Evolutionary conservation across 2,113 vertebrate species (phyloP).

Genomic region (Turdus rufiventris): DNA sequence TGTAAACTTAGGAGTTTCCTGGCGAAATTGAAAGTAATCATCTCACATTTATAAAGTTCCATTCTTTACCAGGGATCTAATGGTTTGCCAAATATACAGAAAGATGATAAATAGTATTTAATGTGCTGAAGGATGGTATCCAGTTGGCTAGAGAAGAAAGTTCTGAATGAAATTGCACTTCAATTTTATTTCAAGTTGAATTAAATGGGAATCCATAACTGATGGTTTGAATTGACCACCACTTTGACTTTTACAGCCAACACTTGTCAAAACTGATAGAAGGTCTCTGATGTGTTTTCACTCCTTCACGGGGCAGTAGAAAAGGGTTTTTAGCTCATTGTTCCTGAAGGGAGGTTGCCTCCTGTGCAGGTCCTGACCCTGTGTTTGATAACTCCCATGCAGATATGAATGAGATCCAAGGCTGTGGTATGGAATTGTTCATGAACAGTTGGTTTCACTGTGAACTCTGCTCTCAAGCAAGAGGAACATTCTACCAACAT

Average conservation of each 20-base stretch:
- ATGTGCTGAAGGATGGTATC: not conserved
- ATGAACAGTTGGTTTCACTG: not conserved
- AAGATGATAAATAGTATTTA: not conserved
- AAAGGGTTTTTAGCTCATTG: not conserved
- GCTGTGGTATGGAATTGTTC: not conserved
- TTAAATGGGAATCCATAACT: not conserved
- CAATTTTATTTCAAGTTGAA: not conserved
- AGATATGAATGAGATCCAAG: not conserved
- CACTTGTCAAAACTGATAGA: not conserved
- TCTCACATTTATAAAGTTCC: not conserved
- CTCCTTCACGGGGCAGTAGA: not conserved
- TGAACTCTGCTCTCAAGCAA: conserved; percentile 6
- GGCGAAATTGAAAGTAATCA: not conserved
- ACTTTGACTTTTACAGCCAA: not conserved
- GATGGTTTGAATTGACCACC: not conserved
- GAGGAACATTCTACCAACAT: not conserved
- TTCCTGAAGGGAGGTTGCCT: not conserved
- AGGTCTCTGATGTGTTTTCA: not conserved
- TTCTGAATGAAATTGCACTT: not conserved
- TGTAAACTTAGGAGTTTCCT: not conserved
- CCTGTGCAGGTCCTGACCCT: accelerated
- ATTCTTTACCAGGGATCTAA: not conserved
- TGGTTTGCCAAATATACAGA: not conserved
- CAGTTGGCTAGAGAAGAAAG: not conserved
- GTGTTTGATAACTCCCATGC: not conserved